Conservation (phyloP, 2,797 vertebrate genomes). For the Fratercula arctica region DNA sequence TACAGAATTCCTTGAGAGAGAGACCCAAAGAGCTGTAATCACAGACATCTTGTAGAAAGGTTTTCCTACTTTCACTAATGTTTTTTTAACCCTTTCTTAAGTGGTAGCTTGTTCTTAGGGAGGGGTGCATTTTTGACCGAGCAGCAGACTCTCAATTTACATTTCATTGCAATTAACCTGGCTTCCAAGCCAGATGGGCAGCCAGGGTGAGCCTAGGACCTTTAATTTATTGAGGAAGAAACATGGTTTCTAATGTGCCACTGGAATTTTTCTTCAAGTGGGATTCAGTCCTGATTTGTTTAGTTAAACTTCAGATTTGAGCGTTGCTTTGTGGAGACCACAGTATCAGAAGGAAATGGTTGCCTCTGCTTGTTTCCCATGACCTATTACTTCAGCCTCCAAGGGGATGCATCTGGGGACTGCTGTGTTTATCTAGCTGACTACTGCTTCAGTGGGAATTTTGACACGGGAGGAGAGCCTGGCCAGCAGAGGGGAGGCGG, state of each 20-base stretch:
- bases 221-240: background rate
- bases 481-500: conserved; percentile 14
- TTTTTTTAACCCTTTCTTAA: background rate
- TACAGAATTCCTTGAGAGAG: background rate
- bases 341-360: conserved; percentile 52
- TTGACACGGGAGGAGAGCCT: conserved; percentile 30
- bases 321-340: background rate
- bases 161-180: background rate
- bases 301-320: conserved; percentile 18
- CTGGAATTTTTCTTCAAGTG: background rate
- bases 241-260: background rate
- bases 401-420: conserved; percentile 46
- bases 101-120: background rate
- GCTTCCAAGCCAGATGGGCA: background rate
- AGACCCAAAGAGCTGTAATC: background rate
- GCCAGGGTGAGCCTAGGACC: background rate
- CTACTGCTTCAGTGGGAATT: conserved; percentile 52
- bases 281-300: conserved; percentile 2
- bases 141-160: background rate
- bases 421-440: conserved; percentile 61
- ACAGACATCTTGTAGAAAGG: background rate
- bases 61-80: background rate
- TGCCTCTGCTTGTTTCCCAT: conserved; percentile 58
- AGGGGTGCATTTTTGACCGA: background rate
- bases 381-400: conserved; percentile 58